Conservation (phyloP, 2,888 invertebrate genomes). For the Alitta virens region DNA sequence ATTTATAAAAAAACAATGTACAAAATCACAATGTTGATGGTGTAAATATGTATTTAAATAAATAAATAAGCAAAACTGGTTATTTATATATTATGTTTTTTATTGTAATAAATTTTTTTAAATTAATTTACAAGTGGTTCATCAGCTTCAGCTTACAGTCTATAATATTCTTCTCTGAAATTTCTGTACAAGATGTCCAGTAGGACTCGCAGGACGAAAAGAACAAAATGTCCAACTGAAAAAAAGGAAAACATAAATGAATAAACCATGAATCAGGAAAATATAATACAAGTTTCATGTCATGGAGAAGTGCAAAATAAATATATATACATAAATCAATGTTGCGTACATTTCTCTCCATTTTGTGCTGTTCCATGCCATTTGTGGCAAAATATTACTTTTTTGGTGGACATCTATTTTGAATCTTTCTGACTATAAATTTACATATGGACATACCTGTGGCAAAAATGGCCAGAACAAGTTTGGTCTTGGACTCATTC, state of each 20-base stretch:
- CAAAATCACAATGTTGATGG: not conserved
- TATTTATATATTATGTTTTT: not conserved
- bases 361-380: no score
- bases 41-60: constrained; percentile 4
- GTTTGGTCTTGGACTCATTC: not conserved
- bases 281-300: no score
- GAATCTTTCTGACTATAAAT: no score
- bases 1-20: no score
- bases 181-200: not conserved
- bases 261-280: no score
- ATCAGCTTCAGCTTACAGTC: not conserved
- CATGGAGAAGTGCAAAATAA: no score
- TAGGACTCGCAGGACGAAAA: not conserved
- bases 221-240: constrained; percentile 8
- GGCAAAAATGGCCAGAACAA: not conserved
- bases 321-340: no score
- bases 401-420: no score
- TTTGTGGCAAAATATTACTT: no score
- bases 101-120: not conserved
- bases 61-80: not conserved
- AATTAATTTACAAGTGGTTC: not conserved
- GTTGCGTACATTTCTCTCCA: no score
- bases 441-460: not conserved
- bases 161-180: constrained; percentile 9
- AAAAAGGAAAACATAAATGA: not conserved